Conservation (phyloP, 2,113 vertebrate genomes). For the Tenrec ecaudatus region DNA sequence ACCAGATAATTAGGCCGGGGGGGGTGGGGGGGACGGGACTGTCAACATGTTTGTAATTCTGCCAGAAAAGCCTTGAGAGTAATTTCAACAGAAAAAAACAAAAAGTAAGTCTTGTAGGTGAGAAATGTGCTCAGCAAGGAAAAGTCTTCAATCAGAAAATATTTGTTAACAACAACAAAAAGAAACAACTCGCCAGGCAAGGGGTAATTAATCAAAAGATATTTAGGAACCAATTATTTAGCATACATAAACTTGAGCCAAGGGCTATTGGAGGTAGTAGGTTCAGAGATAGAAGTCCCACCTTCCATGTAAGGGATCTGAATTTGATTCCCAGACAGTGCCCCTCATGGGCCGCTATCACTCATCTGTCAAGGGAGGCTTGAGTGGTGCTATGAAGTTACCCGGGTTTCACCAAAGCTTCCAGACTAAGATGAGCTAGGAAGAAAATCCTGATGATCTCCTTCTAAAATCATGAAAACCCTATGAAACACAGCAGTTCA, state of each 20-base stretch:
- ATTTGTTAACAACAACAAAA: background rate
- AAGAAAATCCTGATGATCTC: too few relatives aligned
- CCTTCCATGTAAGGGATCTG: background rate
- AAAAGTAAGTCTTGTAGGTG: background rate
- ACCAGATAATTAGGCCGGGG: background rate
- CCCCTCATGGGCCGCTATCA: background rate
- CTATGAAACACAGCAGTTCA: background rate
- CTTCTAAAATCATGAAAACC: too few relatives aligned
- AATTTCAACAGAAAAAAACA: conserved; percentile 21
- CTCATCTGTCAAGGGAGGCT: background rate
- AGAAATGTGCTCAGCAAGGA: background rate
- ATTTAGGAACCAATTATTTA: too few relatives aligned
- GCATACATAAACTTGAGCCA: background rate
- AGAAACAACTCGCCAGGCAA: background rate
- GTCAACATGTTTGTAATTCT: conserved; percentile 1
- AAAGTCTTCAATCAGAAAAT: background rate
- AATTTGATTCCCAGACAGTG: background rate
- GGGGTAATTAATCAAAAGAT: too few relatives aligned
- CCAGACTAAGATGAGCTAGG: too few relatives aligned
- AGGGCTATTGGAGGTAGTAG: background rate
- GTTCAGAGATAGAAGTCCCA: background rate
- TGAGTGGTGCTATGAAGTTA: background rate
- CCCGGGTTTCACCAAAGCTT: background rate
- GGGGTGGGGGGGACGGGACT: too few relatives aligned
- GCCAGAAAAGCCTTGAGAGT: conserved; percentile 16